Evolutionary conservation across 2,113 vertebrate genomes (phyloP), one percentile per base, ranked within the genome.

Genomic region (Dromaius novaehollandiae): DNA sequence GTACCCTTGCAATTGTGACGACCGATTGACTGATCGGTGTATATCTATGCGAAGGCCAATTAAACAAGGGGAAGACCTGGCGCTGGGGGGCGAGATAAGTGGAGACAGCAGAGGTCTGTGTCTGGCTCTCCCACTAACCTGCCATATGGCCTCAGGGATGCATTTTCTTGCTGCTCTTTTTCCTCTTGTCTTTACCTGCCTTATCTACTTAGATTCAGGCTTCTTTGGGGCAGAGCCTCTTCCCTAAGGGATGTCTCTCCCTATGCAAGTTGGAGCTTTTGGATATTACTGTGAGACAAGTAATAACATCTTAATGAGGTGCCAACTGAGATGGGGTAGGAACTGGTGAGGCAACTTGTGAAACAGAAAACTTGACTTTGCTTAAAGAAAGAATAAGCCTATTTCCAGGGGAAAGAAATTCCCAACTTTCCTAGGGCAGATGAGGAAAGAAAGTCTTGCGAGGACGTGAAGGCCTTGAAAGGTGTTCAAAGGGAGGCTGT

Each of bases 371-470:
- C 5, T 8, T 26, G 24, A 0, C 14, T 48, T 42, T 85, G 56
- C 46, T 66, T 9, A 32, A 51, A 64, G 13, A 68, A 91, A 46
- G 18, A 74, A 22, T 20, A 6, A 6, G 7, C 4, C 4, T 30
- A 3, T 38, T 88, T 25, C 63, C 0, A 0, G 0, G 30, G 1
- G 36, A 36, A 50, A 5, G 25, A 36, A 38, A 50, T n/a, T 50
- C 44, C 25, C 25, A 30, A 13, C 48, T 51, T 38, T 64, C n/a
- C 48, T 22, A 11, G 44, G 46, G 44, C 25, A 17, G 25, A 8
- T 60, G 13, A 12, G 24, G 21, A 75, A 14, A 87, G 19, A 11
- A 70, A 2, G 9, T 20, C 14, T 19, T 32, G 34, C 40, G 18
- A 1, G 6, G 55, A 48, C 2, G 4, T 8, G 34, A 74, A 53